phyloP scores from a whole-genome alignment of 2,888 invertebrate genomes.

The Spilarctia lutea region DNA sequence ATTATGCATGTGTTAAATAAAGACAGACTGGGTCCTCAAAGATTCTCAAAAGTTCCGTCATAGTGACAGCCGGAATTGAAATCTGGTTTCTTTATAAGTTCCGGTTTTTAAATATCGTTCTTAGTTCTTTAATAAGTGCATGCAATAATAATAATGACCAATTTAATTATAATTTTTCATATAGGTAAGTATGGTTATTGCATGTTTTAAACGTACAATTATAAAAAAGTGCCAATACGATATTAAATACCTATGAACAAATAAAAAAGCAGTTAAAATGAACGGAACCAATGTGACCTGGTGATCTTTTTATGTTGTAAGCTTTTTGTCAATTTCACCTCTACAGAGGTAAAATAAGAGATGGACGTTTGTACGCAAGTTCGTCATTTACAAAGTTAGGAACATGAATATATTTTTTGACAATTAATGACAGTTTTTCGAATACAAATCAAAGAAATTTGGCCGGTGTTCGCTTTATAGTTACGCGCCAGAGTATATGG shows the following conservation, averaged over 20 bases:
- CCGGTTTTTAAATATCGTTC: not conserved
- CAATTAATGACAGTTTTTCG: too few species aligned
- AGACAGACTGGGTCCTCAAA: not conserved
- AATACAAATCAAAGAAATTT: too few species aligned
- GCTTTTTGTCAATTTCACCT: too few species aligned
- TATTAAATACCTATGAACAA: not conserved
- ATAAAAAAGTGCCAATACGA: not conserved
- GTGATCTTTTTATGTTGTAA: too few species aligned
- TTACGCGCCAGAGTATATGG: too few species aligned
- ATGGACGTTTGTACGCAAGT: too few species aligned
- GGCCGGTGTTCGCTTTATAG: too few species aligned
- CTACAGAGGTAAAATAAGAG: too few species aligned
- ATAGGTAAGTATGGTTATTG: not conserved
- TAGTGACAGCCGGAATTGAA: not conserved
- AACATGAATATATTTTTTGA: too few species aligned
- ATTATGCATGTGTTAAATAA: not conserved
- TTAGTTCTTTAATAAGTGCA: not conserved
- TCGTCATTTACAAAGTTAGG: too few species aligned
- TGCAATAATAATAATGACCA: not conserved
- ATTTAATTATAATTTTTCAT: not conserved
- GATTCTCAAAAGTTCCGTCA: not conserved
- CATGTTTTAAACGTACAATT: not conserved
- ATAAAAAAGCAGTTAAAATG: too few species aligned
- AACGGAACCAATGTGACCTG: too few species aligned
- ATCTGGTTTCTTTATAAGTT: not conserved